A percentile compares a stretch with the other conserved stretches of the same genome.
phyloP scores from a whole-genome alignment of 30 jellyfish, hydroid and myxozoan species.

The Turritopsis rubra region DNA sequence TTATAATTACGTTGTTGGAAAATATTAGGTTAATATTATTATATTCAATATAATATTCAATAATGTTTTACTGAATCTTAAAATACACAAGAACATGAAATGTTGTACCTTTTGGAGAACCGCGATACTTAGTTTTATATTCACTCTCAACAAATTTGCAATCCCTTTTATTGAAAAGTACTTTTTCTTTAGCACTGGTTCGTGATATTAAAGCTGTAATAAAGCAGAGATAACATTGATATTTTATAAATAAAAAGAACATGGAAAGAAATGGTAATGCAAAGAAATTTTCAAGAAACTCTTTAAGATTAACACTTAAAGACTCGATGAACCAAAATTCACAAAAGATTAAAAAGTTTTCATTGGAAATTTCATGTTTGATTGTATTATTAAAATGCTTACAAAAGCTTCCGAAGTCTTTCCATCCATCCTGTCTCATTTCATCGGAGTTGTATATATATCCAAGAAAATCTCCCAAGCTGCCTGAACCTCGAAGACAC shows the following conservation, averaged over 20 bases:
- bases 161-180: not conserved
- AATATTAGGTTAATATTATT: too few relatives aligned
- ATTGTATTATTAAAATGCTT: not conserved
- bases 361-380: too few relatives aligned
- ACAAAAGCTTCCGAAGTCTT: not conserved
- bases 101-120: not conserved
- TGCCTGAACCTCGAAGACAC: not conserved
- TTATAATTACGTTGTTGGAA: too few relatives aligned
- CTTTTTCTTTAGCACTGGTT: not conserved
- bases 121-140: not conserved
- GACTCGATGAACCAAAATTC: too few relatives aligned
- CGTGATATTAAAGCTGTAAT: not conserved
- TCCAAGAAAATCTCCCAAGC: not conserved
- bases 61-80: too few relatives aligned
- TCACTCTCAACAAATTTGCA: not conserved
- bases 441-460: not conserved
- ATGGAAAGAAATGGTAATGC: not conserved
- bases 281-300: too few relatives aligned
- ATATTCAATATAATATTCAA: too few relatives aligned
- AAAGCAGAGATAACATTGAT: not conserved
- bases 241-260: not conserved
- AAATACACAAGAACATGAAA: not conserved
- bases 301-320: too few relatives aligned
- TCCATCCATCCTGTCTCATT: not conserved
- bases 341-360: too few relatives aligned